These are phyloP conservation scores for Brachyalestes nurse DNA, from an alignment of 2,797 vertebrate species.

Conservation along the genomic window DNA sequence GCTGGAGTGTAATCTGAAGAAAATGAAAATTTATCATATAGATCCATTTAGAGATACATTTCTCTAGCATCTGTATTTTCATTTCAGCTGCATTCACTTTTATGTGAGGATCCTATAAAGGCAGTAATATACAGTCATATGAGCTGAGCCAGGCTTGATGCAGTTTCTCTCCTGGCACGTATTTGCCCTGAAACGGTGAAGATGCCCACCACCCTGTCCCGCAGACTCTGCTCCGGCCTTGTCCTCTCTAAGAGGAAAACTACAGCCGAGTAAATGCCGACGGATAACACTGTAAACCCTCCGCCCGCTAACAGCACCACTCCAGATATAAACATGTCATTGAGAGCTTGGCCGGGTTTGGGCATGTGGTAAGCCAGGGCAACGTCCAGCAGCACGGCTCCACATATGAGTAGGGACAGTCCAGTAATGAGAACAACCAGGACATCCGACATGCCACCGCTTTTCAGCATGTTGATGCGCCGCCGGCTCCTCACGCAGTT, in stretches of 20 bases:
- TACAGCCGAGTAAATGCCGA: conserved; percentile 70
- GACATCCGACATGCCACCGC: conserved; percentile 88
- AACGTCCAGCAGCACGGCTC: conserved; percentile 85
- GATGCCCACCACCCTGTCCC: conserved; percentile 76
- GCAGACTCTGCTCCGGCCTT: conserved; percentile 70
- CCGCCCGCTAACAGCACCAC: conserved; percentile 85
- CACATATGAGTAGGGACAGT: conserved; percentile 85
- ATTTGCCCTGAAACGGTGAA: conserved; percentile 92
- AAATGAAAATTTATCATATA: conserved; percentile 15
- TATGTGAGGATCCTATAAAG: background rate
- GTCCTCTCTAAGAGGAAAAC: conserved; percentile 74
- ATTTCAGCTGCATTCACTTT: conserved; percentile 8
- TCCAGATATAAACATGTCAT: conserved; percentile 93
- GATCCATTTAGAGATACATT: conserved; percentile 3
- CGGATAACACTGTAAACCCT: conserved; percentile 79
- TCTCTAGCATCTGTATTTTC: background rate
- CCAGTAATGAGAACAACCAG: conserved; percentile 87
- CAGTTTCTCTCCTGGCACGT: conserved; percentile 82
- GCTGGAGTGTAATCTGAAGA: conserved; percentile 9
- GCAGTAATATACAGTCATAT: conserved; percentile 76
- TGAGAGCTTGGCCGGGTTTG: conserved; percentile 82
- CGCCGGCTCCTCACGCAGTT: conserved; percentile 90
- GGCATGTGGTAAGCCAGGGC: conserved; percentile 83
- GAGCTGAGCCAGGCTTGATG: conserved; percentile 93
- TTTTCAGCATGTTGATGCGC: conserved; percentile 90